phyloP scores from a whole-genome alignment of 1,140 invertebrate species.

The Bombus soroeensis region DNA sequence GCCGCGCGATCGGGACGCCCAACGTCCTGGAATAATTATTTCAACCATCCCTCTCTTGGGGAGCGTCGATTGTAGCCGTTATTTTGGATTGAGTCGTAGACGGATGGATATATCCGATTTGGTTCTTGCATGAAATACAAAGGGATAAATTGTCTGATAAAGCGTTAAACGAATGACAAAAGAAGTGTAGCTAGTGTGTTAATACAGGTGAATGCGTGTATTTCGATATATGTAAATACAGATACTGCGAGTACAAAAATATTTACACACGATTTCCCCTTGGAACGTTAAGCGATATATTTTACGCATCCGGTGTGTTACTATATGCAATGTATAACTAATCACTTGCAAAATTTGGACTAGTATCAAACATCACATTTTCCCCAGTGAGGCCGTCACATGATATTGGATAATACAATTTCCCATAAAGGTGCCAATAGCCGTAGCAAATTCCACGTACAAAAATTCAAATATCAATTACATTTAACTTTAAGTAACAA shows the following conservation, averaged over 20 bases:
- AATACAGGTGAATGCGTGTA: too few species aligned
- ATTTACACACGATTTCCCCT: not conserved
- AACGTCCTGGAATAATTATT: conserved; percentile 19
- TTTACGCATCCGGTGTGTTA: not conserved
- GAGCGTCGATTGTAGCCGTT: not conserved
- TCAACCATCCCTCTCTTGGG: not conserved
- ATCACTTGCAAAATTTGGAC: not conserved
- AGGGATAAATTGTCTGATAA: not conserved
- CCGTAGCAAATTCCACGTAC: too few species aligned
- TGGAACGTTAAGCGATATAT: not conserved
- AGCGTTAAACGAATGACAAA: not conserved
- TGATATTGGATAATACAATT: not conserved
- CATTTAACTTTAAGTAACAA: not conserved
- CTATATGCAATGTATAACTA: not conserved
- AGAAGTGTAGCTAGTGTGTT: too few species aligned
- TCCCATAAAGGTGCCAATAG: too few species aligned
- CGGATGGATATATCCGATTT: not conserved
- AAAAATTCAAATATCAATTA: too few species aligned
- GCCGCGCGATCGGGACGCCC: conserved; percentile 21
- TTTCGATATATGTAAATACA: not conserved
- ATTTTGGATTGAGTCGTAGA: not conserved
- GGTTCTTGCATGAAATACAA: not conserved
- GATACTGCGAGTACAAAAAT: not conserved
- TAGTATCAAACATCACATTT: not conserved
- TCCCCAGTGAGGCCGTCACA: not conserved